phyloP scores from a whole-genome alignment of 1,140 invertebrate species.

The Pentalonia nigronervosa region DNA sequence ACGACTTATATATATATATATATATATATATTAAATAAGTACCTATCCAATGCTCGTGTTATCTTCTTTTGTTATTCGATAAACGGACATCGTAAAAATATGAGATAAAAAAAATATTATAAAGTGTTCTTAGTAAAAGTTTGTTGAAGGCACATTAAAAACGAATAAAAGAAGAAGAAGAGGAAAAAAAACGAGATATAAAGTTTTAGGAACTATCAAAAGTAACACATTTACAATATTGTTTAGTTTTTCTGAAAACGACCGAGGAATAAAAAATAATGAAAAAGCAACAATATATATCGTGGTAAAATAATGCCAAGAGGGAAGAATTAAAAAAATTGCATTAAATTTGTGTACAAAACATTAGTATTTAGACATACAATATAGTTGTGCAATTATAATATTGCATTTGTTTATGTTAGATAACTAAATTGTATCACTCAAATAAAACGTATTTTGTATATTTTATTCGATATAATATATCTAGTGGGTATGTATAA shows the following conservation, averaged over 20 bases:
- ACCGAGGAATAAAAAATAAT: not conserved
- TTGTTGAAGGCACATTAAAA: not conserved
- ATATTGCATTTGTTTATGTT: not conserved
- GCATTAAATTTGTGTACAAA: not conserved
- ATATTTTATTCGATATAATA: not conserved
- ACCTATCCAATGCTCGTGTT: not conserved
- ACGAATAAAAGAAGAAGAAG: not conserved
- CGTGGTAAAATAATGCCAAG: not conserved
- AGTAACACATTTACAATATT: not conserved
- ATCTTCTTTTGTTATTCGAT: not conserved
- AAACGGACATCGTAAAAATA: not conserved
- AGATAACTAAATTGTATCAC: not conserved
- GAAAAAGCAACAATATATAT: slow-evolving; percentile 9
- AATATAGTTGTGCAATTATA: not conserved
- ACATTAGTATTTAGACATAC: not conserved
- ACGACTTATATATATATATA: not conserved
- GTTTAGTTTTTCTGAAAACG: not conserved
- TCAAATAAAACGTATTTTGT: not conserved
- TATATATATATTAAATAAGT: too few relatives aligned
- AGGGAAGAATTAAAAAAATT: slow-evolving; percentile 12
- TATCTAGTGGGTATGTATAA: not conserved
- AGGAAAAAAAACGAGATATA: not conserved
- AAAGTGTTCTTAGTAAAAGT: slow-evolving; percentile 10
- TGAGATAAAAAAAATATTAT: not conserved
- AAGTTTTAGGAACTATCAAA: not conserved